Conservation (phyloP, 2,888 invertebrate genomes). For the Drosophila percnosoma region DNA sequence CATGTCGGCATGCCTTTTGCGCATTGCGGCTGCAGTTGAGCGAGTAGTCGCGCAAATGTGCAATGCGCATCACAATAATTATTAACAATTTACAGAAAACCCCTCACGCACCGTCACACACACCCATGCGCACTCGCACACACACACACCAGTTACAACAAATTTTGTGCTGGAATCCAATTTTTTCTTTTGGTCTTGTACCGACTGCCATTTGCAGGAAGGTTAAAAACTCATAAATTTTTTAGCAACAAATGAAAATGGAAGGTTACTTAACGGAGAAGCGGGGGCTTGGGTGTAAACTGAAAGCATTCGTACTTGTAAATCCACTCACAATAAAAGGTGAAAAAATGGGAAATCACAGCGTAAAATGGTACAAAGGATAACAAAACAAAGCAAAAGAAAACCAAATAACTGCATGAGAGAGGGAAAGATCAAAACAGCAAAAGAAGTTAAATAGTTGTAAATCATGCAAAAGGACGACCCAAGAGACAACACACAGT, state of each 20-base stretch:
- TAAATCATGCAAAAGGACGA: constrained; percentile 69
- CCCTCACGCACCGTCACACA: constrained; percentile 8
- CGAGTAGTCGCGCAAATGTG: constrained; percentile 22
- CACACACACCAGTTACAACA: constrained; percentile 11
- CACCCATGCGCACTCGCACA: neutral
- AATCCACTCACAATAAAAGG: constrained; percentile 65
- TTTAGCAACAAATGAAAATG: constrained; percentile 37
- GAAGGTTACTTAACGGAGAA: neutral
- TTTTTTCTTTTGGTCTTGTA: constrained; percentile 14
- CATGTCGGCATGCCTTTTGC: constrained; percentile 2
- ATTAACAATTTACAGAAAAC: constrained; percentile 64
- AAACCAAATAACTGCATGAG: constrained; percentile 6
- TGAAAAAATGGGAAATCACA: constrained; percentile 62
- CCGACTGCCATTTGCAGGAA: constrained; percentile 51
- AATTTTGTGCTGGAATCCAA: constrained; percentile 12
- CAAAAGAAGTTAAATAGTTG: constrained; percentile 71
- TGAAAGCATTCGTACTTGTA: constrained; percentile 34
- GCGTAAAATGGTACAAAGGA: constrained; percentile 54
- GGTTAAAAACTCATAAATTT: constrained; percentile 70
- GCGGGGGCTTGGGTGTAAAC: neutral
- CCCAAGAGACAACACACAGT: constrained; percentile 38
- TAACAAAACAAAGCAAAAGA: constrained; percentile 37
- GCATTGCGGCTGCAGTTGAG: constrained; percentile 20
- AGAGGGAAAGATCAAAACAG: constrained; percentile 6
- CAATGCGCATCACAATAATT: constrained; percentile 55